A percentile compares a stretch with the other conserved stretches of the same genome.
These are phyloP conservation scores for Tinamus guttatus DNA, from an alignment of 2,113 vertebrate species.

Conservation along the genomic window DNA sequence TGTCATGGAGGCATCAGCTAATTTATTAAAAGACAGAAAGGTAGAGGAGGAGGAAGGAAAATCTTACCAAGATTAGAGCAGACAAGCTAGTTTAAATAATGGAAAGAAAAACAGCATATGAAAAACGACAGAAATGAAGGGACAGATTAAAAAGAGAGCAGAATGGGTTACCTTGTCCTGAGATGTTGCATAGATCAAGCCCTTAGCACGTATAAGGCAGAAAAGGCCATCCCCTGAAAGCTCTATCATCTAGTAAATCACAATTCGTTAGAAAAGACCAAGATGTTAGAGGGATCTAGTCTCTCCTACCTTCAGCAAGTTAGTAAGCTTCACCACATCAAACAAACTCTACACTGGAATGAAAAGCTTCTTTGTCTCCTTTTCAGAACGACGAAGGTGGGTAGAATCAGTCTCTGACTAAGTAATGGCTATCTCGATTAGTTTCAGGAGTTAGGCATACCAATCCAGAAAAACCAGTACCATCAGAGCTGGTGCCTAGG, in stretches of 20 bases:
- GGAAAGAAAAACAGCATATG: background rate
- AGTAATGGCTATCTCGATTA: background rate
- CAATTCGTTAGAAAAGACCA: background rate
- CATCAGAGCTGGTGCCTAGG: background rate
- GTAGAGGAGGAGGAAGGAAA: background rate
- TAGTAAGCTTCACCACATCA: background rate
- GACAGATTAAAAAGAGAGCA: background rate
- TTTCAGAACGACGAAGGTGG: background rate
- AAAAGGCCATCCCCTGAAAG: background rate
- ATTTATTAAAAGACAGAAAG: background rate
- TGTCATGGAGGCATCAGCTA: constrained; percentile 1
- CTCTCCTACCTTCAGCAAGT: background rate
- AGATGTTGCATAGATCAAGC: background rate
- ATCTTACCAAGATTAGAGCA: background rate
- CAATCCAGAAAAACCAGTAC: background rate
- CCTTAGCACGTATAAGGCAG: background rate
- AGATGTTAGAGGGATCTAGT: background rate
- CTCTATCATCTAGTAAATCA: background rate
- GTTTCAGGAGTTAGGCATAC: background rate
- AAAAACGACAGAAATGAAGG: background rate
- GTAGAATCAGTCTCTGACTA: background rate
- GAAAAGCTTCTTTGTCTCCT: background rate
- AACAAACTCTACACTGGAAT: background rate
- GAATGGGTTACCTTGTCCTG: background rate
- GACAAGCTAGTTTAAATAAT: background rate